Evolutionary conservation across 2,888 invertebrate species (phyloP).

Genomic region (Scaptomyza cyrtandrae): DNA sequence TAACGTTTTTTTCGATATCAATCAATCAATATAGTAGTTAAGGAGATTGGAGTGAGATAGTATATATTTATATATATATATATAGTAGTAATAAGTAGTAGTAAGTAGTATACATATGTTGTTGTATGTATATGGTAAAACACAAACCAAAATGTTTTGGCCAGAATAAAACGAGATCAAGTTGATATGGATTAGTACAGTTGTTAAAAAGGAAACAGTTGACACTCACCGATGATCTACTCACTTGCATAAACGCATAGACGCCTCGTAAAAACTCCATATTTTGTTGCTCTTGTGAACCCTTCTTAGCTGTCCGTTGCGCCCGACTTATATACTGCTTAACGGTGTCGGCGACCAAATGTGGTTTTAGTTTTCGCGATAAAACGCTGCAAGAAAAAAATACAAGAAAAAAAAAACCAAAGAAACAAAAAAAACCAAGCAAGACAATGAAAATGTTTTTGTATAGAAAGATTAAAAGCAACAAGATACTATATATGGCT

Average conservation of each 20-base stretch:
- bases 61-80: slow-evolving; percentile 3
- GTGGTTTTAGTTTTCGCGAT: slow-evolving; percentile 84
- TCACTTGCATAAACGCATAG: slow-evolving; percentile 86
- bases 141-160: slow-evolving; percentile 72
- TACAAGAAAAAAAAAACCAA: slow-evolving; percentile 1
- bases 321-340: slow-evolving; percentile 85
- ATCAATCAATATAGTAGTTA: slow-evolving; percentile 4
- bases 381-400: slow-evolving; percentile 74
- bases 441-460: neutral
- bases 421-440: slow-evolving; percentile 1
- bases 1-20: slow-evolving; percentile 24
- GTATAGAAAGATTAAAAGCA: slow-evolving; percentile 2
- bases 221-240: slow-evolving; percentile 86
- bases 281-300: slow-evolving; percentile 84
- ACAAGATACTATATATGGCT: neutral
- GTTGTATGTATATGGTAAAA: slow-evolving; percentile 37
- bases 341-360: slow-evolving; percentile 84
- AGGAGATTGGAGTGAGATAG: slow-evolving; percentile 3
- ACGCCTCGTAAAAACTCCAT: slow-evolving; percentile 86
- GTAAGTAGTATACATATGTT: slow-evolving; percentile 18
- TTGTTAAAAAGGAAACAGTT: slow-evolving; percentile 83
- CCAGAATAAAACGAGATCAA: slow-evolving; percentile 82
- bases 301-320: slow-evolving; percentile 83
- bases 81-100: slow-evolving; percentile 14
- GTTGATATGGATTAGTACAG: slow-evolving; percentile 84